These are phyloP conservation scores for Dryadula phaetusa DNA, from an alignment of 2,888 invertebrate species.

Conservation along the genomic window DNA sequence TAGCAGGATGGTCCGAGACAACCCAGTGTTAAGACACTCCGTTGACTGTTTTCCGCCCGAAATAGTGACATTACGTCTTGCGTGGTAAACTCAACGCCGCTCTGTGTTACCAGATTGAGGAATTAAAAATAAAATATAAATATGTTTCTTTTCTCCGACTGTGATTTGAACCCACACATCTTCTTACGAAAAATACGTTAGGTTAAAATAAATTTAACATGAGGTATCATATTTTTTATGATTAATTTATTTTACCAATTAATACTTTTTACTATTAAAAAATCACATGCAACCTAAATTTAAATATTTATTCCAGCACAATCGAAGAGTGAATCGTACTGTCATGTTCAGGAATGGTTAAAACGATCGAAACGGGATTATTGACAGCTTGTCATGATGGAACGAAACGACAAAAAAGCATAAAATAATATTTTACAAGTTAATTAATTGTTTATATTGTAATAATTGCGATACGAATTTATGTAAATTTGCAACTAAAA, in stretches of 20 bases:
- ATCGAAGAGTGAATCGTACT: conserved; percentile 24
- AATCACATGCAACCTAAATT: not conserved
- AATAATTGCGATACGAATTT: not conserved
- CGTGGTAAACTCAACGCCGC: no score
- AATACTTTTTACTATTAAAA: not conserved
- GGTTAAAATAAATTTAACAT: no score
- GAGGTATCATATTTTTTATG: no score
- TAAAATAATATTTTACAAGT: not conserved
- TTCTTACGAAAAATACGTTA: no score
- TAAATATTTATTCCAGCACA: conserved; percentile 21
- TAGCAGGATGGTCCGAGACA: no score
- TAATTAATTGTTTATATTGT: not conserved
- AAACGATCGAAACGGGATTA: conserved; percentile 17
- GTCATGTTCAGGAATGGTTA: conserved; percentile 27
- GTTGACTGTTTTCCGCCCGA: no score
- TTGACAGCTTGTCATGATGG: conserved; percentile 16
- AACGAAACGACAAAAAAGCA: not conserved
- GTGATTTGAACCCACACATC: no score
- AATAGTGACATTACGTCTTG: no score
- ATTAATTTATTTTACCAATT: not conserved
- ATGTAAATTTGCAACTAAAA: not conserved
- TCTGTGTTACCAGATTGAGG: no score
- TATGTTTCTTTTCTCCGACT: no score
- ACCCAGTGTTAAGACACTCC: no score
- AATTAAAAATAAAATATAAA: no score